Conservation (phyloP, 2,113 vertebrate genomes). For the Tetrax tetrax region DNA sequence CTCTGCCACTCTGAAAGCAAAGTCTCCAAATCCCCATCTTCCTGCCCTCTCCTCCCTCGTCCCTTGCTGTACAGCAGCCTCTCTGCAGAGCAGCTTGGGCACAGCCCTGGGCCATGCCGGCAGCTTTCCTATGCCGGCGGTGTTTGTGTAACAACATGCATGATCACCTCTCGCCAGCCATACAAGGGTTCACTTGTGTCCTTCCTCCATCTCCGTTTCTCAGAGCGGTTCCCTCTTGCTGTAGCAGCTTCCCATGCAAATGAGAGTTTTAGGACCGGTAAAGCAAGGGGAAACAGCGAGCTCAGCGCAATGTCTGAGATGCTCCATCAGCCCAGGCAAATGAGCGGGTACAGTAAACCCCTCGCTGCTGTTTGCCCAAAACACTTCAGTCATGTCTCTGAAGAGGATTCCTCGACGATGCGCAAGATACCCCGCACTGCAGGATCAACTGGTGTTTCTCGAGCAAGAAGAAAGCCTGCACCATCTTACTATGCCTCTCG, state of each 20-base stretch:
- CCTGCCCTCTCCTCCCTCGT: fast-evolving
- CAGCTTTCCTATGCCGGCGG: background rate
- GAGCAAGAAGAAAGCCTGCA: background rate
- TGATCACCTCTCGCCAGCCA: background rate
- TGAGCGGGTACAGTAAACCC: background rate
- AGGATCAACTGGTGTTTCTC: background rate
- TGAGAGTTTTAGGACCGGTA: background rate
- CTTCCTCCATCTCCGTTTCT: background rate
- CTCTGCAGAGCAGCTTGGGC: background rate
- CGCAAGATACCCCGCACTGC: background rate
- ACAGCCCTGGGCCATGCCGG: fast-evolving
- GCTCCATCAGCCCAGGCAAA: background rate
- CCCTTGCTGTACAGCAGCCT: background rate
- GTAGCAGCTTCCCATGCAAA: background rate
- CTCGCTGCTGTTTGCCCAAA: background rate
- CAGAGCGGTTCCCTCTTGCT: background rate
- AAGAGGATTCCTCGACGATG: background rate
- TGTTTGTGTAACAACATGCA: background rate
- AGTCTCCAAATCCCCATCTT: background rate
- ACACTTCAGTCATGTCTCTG: background rate
- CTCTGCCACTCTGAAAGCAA: background rate
- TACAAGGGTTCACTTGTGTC: background rate
- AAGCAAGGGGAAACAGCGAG: background rate
- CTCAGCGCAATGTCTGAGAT: background rate
- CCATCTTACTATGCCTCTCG: background rate